Conservation (phyloP, 2,113 vertebrate species). For the Psittacara wagleri region DNA sequence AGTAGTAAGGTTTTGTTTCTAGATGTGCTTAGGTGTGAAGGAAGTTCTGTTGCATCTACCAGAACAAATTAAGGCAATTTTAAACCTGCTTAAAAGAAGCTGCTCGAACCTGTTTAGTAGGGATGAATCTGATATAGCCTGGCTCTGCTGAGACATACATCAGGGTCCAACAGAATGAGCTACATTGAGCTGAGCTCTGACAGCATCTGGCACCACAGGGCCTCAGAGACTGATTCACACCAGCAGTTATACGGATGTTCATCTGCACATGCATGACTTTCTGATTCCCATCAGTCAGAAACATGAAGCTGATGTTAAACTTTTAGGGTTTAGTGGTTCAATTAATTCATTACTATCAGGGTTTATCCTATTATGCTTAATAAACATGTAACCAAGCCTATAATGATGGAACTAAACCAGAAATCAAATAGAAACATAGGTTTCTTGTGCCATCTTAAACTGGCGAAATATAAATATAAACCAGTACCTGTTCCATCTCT, state of each 20-base stretch:
- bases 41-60: neutral
- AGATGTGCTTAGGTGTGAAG: neutral
- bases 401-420: too few relatives aligned
- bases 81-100: neutral
- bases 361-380: neutral
- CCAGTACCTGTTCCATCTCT: neutral
- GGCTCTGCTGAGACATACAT: neutral
- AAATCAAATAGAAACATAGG: neutral
- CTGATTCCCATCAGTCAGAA: neutral
- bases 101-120: neutral
- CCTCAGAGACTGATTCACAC: rapidly evolving
- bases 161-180: too few relatives aligned
- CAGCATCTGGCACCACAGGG: rapidly evolving
- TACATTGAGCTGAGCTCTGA: too few relatives aligned
- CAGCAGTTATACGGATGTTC: too few relatives aligned
- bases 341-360: neutral
- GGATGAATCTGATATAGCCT: neutral
- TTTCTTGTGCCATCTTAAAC: neutral
- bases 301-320: neutral
- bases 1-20: neutral
- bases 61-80: neutral
- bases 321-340: neutral
- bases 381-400: rapidly evolving
- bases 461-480: neutral
- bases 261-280: rapidly evolving